Evolutionary conservation across 2,888 invertebrate species (phyloP), one percentile per base, ranked within the genome.

Genomic region (Drosophila niveifrons): DNA sequence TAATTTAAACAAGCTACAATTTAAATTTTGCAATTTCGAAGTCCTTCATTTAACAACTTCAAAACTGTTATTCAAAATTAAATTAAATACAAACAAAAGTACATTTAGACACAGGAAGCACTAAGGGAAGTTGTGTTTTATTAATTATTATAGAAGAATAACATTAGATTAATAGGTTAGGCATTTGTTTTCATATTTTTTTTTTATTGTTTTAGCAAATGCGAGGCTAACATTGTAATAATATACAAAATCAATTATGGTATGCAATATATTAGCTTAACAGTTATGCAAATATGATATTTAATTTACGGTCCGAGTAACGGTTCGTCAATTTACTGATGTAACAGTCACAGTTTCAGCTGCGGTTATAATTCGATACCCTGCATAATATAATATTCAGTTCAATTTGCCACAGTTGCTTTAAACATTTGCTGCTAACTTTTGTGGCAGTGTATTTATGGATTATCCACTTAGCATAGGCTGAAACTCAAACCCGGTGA

Each of bases 391-490:
- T 3, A 36, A n/a, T n/a, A 36, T 23, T 23, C 6, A 36, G 4
- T 36, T n/a, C 6, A 36, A n/a, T n/a, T 36, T 3, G 36, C 36
- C n/a, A 36, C 36, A 36, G 6, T 4, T 36, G n/a, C n/a, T 6
- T 36, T n/a, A 6, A 36, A n/a, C 36, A 36, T 2, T 36, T 36
- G 18, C 17, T 29, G 47, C n/a, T 18, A 29, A 39, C 46, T 34
- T 17, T 57, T 53, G 17, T n/a, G 9, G 3, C 51, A 36, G 36
- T 55, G 43, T 15, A 43, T 43, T 43, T 53, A 17, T 43, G 17
- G 2, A 31, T 36, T 39, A 29, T 11, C 28, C 7, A 41, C 23
- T 28, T 41, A 10, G 11, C 10, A 41, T 15, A 34, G 13, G n/a
- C 18, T 46, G 34, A 46, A 56, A 28, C 8, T 36, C 13, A 17